phyloP scores from a whole-genome alignment of 2,797 vertebrate genomes.

The Gadopsis bispinosus region DNA sequence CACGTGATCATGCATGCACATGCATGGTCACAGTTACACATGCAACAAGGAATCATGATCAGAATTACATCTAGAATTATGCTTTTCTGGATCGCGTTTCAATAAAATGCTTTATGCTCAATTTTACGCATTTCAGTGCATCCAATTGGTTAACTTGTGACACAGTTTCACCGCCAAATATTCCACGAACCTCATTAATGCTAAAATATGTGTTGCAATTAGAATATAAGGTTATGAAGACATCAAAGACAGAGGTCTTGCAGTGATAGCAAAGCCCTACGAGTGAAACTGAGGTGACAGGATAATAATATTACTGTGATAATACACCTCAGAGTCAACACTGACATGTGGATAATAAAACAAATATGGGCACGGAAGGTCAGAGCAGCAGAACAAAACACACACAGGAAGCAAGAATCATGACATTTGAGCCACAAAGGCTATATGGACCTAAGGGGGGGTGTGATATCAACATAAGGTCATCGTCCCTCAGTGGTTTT shows the following conservation, averaged over 20 bases:
- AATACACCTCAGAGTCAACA: conserved; percentile 21
- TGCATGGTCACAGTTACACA: neutral
- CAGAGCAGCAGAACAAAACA: conserved; percentile 23
- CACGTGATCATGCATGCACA: conserved; percentile 2
- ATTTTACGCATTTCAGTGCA: neutral
- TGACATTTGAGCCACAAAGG: conserved; percentile 47
- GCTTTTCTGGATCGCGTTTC: conserved; percentile 6
- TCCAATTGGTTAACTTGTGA: neutral
- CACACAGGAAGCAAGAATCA: conserved; percentile 17
- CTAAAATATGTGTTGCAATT: neutral
- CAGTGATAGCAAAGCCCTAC: neutral
- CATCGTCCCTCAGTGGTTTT: conserved; percentile 15
- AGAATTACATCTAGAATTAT: neutral
- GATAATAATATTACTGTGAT: conserved; percentile 17
- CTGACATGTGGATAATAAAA: conserved; percentile 14
- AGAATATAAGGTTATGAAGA: neutral
- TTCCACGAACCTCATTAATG: conserved; percentile 11
- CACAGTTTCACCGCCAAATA: neutral
- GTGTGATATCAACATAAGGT: conserved; percentile 30
- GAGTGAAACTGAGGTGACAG: neutral
- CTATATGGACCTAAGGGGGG: conserved; percentile 28
- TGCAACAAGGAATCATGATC: neutral
- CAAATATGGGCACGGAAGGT: conserved; percentile 34
- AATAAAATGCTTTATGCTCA: neutral
- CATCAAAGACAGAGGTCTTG: neutral